Percentiles rank a stretch among this genome's conserved stretches.
Evolutionary conservation across 2,797 vertebrate species (phyloP).

Genomic region (Octomys mimax): DNA sequence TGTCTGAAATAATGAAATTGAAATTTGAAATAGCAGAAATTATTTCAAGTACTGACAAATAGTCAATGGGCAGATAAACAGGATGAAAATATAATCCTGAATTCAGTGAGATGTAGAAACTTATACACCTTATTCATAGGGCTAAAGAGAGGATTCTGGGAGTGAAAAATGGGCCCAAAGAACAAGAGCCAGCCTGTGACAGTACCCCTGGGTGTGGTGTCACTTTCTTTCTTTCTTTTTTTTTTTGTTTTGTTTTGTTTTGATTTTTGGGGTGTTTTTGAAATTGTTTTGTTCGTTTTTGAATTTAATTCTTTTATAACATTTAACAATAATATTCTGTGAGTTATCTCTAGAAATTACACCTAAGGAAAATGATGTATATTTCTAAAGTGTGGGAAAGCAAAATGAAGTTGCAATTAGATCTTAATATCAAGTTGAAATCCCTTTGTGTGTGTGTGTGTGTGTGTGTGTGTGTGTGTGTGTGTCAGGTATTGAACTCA

Average conservation of each 20-base stretch:
- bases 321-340: background rate
- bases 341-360: background rate
- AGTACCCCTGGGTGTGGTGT: background rate
- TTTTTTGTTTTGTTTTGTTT: too few relatives aligned
- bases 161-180: background rate
- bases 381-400: background rate
- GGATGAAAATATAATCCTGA: background rate
- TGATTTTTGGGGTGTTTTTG: too few relatives aligned
- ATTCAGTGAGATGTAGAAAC: background rate
- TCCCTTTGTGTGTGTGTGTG: too few relatives aligned
- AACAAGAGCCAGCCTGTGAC: background rate
- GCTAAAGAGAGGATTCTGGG: background rate
- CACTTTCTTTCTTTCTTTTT: too few relatives aligned
- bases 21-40: too few relatives aligned
- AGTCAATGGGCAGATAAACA: background rate
- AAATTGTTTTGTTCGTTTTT: too few relatives aligned
- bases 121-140: background rate
- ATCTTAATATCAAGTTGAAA: background rate
- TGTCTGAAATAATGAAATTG: background rate
- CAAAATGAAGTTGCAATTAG: background rate
- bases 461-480: too few relatives aligned
- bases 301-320: background rate
- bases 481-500: too few relatives aligned
- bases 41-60: background rate
- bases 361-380: background rate